Base-by-base conservation (phyloP, 2,113 vertebrate species). In the Heteronetta atricapilla region DNA sequence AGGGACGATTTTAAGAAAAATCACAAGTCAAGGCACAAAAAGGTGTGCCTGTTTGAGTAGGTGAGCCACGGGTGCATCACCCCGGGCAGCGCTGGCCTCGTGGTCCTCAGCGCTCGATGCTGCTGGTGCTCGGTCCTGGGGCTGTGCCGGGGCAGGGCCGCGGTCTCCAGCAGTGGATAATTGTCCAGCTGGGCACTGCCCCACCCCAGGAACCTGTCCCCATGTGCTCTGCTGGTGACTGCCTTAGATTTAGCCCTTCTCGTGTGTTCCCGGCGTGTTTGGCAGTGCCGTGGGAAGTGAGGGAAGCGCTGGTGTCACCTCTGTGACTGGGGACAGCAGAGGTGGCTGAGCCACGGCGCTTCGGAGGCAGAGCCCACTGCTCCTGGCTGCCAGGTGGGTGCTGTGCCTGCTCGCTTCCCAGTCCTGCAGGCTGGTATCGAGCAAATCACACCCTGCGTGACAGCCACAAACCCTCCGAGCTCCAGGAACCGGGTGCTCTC, bases 291-390 rank as follows among this genome's bases (percentile, higher is more conserved):
- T 80, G 13, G 80, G 80, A 58, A 70, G 66, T 74, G 5, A 38
- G 69, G 48, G 67, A 25, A 80, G 91, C 55, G 67, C 34, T 48
- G 20, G 74, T 62, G 18, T 36, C 53, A 66, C 59, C 1, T 50
- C 50, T 12, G 12, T 25, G 23, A 50, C 12, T 3, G 1, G 8
- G 86, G 72, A 31, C 36, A 0, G 2, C 25, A 1, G 90, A 53
- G 48, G 36, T 50, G 40, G 40, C 40, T 40, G 78, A 56, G 82
- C 78, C 66, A 38, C 50, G 68, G 72, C 76, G 48, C 73, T 20
- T 2, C 11, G 23, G 50, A 50, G 50, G 0, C 23, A 36, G 82
- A 55, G 13, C 76, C 60, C 3, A 0, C 44, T 10, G 33, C 5
- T 33, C 7, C 86, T 2, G 70, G 59, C 78, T 63, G 26, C n/a